Evolutionary conservation across 2,888 invertebrate genomes (phyloP), one percentile per base, ranked within the genome.

Genomic region (Mythimna vitellina): DNA sequence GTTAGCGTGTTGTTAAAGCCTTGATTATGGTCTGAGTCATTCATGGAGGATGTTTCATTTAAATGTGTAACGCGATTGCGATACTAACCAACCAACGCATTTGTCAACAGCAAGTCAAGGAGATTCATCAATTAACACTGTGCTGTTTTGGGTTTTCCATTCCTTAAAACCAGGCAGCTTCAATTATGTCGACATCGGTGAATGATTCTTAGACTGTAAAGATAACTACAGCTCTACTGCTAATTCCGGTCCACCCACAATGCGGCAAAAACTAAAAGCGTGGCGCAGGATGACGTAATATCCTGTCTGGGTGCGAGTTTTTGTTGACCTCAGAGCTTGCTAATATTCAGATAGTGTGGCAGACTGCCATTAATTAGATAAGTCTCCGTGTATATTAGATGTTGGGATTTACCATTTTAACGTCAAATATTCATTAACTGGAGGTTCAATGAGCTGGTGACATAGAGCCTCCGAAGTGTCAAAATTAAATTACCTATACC

Each of bases 211-310:
- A 65, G 65, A 46, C 49, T 65, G 25, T 61, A 29, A 25, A 70
- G 32, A 42, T 42, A 65, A 75, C 20, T 58, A 46, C 29, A 56
- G 22, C 22, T 76, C 46, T 32, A 51, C 51, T 65, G 61, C 17
- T 58, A 25, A 70, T 65, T 68, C 67, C 51, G 25, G 73, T 83
- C 70, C 78, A 64, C 79, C 86, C 68, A 80, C 85, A 69, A 69
- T 76, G 75, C 77, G 76, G 73, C 70, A 79, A 76, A 69, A 76
- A 70, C 76, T 61, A 73, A 81, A 78, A 83, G 65, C 77, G 68
- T 78, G 76, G 63, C 77, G 80, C 75, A 77, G 61, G 46, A 83
- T 91, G 86, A 90, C 86, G 89, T 89, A 86, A 90, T 86, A 87
- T 89, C 86, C 88, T 86, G 83, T 76, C 82, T 78, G 81, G 73